Conservation (phyloP, 1,140 invertebrate genomes). For the Rhagoletis zephyria region DNA sequence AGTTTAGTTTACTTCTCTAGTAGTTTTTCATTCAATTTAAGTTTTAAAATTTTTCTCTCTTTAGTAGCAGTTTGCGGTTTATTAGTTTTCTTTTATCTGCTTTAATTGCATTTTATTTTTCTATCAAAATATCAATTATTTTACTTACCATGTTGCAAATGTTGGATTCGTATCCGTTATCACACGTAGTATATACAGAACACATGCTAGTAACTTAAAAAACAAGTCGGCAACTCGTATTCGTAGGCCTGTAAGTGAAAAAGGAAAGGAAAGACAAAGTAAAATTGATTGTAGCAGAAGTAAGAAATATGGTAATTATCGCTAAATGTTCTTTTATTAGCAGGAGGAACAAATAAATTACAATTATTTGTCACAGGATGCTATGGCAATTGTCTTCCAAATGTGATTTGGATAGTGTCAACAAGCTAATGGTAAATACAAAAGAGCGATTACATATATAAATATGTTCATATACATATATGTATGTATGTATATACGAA, state of each 20-base stretch:
- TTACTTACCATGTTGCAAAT: slow-evolving; percentile 87
- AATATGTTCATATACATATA: neutral
- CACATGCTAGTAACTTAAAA: slow-evolving; percentile 95
- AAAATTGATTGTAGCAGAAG: neutral
- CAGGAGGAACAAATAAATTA: neutral
- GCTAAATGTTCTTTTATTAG: neutral
- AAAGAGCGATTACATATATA: neutral
- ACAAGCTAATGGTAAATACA: neutral
- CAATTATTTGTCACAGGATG: neutral
- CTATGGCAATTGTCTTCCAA: neutral
- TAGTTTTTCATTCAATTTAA: too few relatives aligned
- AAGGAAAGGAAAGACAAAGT: slow-evolving; percentile 16
- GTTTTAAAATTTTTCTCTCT: too few relatives aligned
- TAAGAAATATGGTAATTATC: neutral
- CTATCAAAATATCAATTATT: neutral
- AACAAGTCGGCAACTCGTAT: slow-evolving; percentile 97
- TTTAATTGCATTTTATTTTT: too few relatives aligned
- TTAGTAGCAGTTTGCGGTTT: too few relatives aligned
- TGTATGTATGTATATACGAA: too few relatives aligned
- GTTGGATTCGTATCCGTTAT: slow-evolving; percentile 90
- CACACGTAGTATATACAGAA: slow-evolving; percentile 95
- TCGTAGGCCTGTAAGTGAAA: slow-evolving; percentile 86
- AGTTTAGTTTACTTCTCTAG: too few relatives aligned
- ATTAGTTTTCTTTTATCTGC: too few relatives aligned
- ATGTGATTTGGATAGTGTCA: neutral